Evolutionary conservation across 64 coral and sea anemone species (phyloP), one percentile per base, ranked within the genome.

Genomic region (Stichodactyla mertensii): DNA sequence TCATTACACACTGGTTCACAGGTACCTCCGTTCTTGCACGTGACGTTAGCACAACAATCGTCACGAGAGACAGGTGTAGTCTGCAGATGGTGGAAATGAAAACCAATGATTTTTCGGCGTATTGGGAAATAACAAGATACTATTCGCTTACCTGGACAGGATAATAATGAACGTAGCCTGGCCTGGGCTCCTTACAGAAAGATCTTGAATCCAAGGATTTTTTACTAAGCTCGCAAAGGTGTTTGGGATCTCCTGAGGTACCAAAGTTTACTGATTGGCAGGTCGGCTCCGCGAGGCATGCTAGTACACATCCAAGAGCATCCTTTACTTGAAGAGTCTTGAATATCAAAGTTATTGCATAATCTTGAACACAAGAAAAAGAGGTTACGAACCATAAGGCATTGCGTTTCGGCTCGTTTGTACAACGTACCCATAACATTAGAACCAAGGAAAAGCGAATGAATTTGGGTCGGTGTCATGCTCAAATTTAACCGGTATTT

Each of bases 21-120:
- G 10, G 80, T 83, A 9, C 4, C 80, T 36, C 80, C 80, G 52
- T 83, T 83, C 80, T 83, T 83, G 36, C 80, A 54, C 16, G 80
- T 54, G 6, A 55, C 77, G 6, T 45, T 22, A 7, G 0, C 19
- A n/a, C 80, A 83, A 5, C 18, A 8, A 10, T 77, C 9, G 69
- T 51, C 16, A 66, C 6, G 14, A 16, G 19, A 16, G 19, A 59
- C 57, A 12, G 15, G 57, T 59, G 57, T 14, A 57, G 14, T 57
- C 14, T 57, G 56, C 0, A 20, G 61, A 20, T 5, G 14, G 8
- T n/a, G 36, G 36, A 45, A 45, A 45, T 45, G 36, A 45, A 45
- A 16, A 45, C 3, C 56, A 61, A 61, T 5, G 59, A 61, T 61
- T 61, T 61, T 16, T 61, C 18, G 13, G 59, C 13, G 19, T 2